A percentile compares a stretch with the other conserved stretches of the same genome.
Conservation (phyloP, 2,888 invertebrate genomes). For the Conistra vaccinii region DNA sequence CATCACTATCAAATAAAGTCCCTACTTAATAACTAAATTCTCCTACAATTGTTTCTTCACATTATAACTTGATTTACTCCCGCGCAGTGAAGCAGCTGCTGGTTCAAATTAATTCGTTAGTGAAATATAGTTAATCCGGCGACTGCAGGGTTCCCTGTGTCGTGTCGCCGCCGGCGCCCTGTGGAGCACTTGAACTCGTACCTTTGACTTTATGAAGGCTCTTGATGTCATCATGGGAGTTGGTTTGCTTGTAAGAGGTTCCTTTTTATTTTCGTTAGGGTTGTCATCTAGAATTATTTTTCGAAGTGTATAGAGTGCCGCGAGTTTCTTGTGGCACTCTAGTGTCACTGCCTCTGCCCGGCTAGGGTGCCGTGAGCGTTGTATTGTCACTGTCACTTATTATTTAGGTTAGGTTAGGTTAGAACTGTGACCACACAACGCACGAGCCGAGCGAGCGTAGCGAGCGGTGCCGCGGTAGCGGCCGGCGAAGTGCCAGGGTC, state of each 20-base stretch:
- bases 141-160: constrained; percentile 71
- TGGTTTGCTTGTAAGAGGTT: constrained; percentile 3
- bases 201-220: constrained; percentile 59
- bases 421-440: too few species aligned
- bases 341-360: too few species aligned
- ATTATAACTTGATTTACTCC: constrained; percentile 36
- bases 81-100: constrained; percentile 49
- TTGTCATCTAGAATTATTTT: constrained; percentile 5
- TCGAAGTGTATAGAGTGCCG: too few species aligned
- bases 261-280: background rate
- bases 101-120: constrained; percentile 79
- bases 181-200: constrained; percentile 71
- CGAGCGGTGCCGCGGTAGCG: too few species aligned
- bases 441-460: too few species aligned
- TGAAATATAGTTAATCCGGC: constrained; percentile 74
- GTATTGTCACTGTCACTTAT: too few species aligned
- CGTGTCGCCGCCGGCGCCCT: constrained; percentile 74
- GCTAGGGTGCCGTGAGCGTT: too few species aligned
- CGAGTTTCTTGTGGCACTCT: too few species aligned
- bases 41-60: constrained; percentile 16
- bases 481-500: too few species aligned
- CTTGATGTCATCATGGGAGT: constrained; percentile 52
- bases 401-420: too few species aligned
- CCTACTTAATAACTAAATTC: background rate
- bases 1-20: background rate